These are phyloP conservation scores for Neoscelio sp. DNA, from an alignment of 2,888 invertebrate species.

Conservation along the genomic window DNA sequence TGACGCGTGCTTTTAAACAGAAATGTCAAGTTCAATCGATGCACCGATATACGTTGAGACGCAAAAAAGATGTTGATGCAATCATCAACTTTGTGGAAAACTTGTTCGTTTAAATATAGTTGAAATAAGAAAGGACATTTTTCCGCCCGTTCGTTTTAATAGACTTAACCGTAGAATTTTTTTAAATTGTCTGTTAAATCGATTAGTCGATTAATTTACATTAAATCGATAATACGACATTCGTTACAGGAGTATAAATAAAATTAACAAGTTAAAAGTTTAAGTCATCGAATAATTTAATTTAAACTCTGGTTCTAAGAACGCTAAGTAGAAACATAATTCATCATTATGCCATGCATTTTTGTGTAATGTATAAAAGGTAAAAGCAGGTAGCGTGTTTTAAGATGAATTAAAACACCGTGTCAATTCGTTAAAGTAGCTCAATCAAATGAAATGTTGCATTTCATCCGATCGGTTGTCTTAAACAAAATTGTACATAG, in stretches of 20 bases:
- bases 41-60: slow-evolving; percentile 29
- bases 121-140: not conserved
- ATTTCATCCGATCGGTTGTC: not conserved
- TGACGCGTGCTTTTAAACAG: slow-evolving; percentile 54
- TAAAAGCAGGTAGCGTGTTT: slow-evolving; percentile 16
- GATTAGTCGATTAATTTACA: not conserved
- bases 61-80: slow-evolving; percentile 16
- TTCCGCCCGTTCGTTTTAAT: no score
- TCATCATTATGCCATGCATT: slow-evolving; percentile 26
- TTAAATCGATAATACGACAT: no score
- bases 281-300: slow-evolving; percentile 16
- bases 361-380: slow-evolving; percentile 1
- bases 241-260: no score
- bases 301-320: not conserved
- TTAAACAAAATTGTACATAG: no score
- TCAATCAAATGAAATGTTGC: slow-evolving; percentile 11
- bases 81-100: slow-evolving; percentile 35
- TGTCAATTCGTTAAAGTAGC: slow-evolving; percentile 23
- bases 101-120: not conserved
- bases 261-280: no score
- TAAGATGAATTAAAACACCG: slow-evolving; percentile 20
- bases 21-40: slow-evolving; percentile 47
- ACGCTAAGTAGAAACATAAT: slow-evolving; percentile 1
- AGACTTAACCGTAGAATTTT: no score
- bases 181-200: not conserved